A percentile compares a stretch with the other conserved stretches of the same genome.
Evolutionary conservation across 2,888 invertebrate genomes (phyloP).

Genomic region (Andrena haemorrhoa): DNA sequence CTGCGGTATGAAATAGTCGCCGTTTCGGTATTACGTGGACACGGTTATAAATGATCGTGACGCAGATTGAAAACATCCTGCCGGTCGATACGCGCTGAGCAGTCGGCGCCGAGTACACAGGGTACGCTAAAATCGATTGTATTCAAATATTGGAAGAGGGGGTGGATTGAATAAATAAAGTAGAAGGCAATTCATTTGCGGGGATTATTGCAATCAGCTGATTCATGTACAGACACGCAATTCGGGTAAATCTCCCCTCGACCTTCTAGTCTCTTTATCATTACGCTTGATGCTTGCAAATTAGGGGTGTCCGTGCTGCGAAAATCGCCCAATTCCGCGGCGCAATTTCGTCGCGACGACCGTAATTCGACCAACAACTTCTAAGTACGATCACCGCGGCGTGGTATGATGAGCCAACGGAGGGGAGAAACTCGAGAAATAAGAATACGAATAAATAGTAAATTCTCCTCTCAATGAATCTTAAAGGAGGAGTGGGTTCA

Average conservation of each 20-base stretch:
- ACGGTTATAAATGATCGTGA: slow-evolving; percentile 61
- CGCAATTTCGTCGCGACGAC: slow-evolving; percentile 53
- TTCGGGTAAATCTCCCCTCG: neutral
- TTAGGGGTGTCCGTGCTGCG: slow-evolving; percentile 56
- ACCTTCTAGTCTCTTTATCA: slow-evolving; percentile 37
- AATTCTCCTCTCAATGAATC: slow-evolving; percentile 16
- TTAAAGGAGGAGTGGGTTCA: no score
- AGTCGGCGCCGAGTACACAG: slow-evolving; percentile 13
- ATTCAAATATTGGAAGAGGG: slow-evolving; percentile 1
- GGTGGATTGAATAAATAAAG: slow-evolving; percentile 23
- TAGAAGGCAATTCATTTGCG: neutral
- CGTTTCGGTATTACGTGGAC: slow-evolving; percentile 53
- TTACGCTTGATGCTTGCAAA: slow-evolving; percentile 19
- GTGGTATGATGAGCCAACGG: slow-evolving; percentile 53
- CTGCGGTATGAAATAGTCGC: slow-evolving; percentile 62
- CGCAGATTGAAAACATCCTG: slow-evolving; percentile 51
- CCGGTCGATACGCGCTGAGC: slow-evolving; percentile 32
- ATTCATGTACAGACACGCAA: slow-evolving; percentile 16
- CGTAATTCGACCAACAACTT: slow-evolving; percentile 59
- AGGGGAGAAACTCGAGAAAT: slow-evolving; percentile 18
- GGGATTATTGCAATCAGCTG: slow-evolving; percentile 23
- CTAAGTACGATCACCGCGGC: slow-evolving; percentile 22
- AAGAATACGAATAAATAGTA: slow-evolving; percentile 12
- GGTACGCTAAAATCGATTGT: neutral
- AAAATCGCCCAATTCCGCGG: slow-evolving; percentile 62